A percentile compares a stretch with the other conserved stretches of the same genome.
These are phyloP conservation scores for Avahi laniger DNA, from an alignment of 2,797 vertebrate species.

Conservation along the genomic window DNA sequence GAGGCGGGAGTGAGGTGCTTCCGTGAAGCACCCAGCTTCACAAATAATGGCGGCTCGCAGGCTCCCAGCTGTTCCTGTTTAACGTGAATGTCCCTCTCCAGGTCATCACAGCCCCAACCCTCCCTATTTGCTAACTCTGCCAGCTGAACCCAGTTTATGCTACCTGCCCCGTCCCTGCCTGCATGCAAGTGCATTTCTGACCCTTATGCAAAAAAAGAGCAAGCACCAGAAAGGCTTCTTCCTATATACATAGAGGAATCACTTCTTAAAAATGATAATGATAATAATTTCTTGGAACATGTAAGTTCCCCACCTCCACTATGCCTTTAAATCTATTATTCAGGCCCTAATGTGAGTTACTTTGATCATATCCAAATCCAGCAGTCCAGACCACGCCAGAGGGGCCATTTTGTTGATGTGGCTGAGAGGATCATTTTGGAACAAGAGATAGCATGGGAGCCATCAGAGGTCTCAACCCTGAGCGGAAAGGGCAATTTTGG, in stretches of 20 bases:
- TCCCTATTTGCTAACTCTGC: background rate
- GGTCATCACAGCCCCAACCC: background rate
- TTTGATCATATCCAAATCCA: background rate
- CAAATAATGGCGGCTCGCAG: background rate
- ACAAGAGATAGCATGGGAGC: background rate
- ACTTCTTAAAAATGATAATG: background rate
- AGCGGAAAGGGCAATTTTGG: background rate
- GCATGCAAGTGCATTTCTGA: background rate
- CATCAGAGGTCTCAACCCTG: background rate
- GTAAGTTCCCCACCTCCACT: background rate
- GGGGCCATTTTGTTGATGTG: background rate
- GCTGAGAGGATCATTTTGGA: background rate
- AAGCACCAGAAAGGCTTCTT: background rate
- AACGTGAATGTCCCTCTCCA: background rate
- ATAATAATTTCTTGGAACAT: background rate
- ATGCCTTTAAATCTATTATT: background rate
- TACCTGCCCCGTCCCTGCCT: background rate
- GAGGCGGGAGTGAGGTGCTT: background rate
- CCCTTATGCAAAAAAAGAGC: background rate
- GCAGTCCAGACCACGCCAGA: background rate
- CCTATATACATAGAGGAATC: background rate
- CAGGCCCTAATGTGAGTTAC: background rate
- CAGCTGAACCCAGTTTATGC: background rate
- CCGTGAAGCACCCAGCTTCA: background rate
- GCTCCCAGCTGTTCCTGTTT: background rate